Percentiles rank a stretch among this genome's conserved stretches.
phyloP scores from a whole-genome alignment of 2,888 invertebrate species.

The Herminia tarsipennalis region DNA sequence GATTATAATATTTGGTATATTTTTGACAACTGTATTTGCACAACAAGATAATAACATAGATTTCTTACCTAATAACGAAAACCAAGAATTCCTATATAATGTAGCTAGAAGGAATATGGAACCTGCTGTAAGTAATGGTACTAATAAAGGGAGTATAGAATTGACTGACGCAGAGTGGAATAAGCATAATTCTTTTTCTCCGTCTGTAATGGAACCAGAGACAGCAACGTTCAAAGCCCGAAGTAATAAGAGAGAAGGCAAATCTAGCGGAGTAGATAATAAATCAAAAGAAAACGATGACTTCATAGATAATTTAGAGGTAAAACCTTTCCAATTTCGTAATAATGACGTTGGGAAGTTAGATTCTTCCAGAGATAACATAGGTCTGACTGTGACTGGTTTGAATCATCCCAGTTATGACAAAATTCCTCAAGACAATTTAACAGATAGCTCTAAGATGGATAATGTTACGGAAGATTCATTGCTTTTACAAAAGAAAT shows the following conservation, averaged over 20 bases:
- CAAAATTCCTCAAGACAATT: too few species aligned
- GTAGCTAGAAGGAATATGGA: constrained; percentile 66
- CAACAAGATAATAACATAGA: constrained; percentile 65
- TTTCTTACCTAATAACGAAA: constrained; percentile 64
- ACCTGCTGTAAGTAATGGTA: constrained; percentile 48
- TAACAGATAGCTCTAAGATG: too few species aligned
- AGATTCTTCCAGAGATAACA: too few species aligned
- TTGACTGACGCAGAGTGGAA: constrained; percentile 56
- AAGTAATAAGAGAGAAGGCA: too few species aligned
- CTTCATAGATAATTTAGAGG: constrained; percentile 14
- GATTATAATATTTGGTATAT: constrained; percentile 40
- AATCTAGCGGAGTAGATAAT: constrained; percentile 25
- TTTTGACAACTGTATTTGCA: too few species aligned
- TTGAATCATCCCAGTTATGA: too few species aligned
- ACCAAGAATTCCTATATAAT: constrained; percentile 62
- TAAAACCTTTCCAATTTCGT: too few species aligned
- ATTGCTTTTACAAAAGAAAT: too few species aligned
- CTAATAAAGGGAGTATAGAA: constrained; percentile 44
- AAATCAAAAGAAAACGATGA: constrained; percentile 15
- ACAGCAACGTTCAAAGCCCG: too few species aligned
- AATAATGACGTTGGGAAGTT: too few species aligned
- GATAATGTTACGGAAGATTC: too few species aligned
- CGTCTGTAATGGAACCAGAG: constrained; percentile 66
- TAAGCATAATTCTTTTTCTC: constrained; percentile 59
- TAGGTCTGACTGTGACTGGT: too few species aligned